Evolutionary conservation across 2,888 invertebrate species (phyloP), one percentile per base, ranked within the genome.

Genomic region (Alsophila aescularia): DNA sequence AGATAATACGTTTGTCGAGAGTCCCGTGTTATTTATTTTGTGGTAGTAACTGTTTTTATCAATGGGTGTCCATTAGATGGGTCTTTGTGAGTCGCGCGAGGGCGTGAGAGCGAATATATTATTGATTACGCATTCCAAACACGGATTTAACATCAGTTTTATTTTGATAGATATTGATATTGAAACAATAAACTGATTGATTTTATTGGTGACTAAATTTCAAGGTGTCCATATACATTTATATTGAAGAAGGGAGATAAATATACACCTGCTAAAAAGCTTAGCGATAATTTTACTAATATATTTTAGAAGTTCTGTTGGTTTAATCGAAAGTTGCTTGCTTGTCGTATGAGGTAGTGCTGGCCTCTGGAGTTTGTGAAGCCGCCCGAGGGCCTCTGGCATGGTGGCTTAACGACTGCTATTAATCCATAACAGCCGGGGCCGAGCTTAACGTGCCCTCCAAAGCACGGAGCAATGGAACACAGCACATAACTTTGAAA

Each of bases 1-100:
- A 70, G 74, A 73, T 76, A 75, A 70, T 67, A 68, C 67, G 67
- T 70, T 69, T 53, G 49, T 52, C 47, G 61, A 64, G 64, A 66
- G 65, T 66, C 62, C 63, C 68, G 67, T 72, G 73, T 75, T 80
- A 78, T 81, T 79, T 75, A 78, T 79, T 77, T 72, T 73, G 72
- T 72, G 74, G 83, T 79, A 81, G 82, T 81, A 81, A 82, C 77
- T 74, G 77, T 83, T 81, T 79, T 81, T 83, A 81, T 81, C 79
- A 70, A 75, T 72, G 73, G 70, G 58, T 64, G 69, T 74, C 76
- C 73, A 75, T 76, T 76, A 75, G 73, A 73, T 67, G 73, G 68
- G 65, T 64, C 69, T 75, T 75, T 75, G 75, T 74, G 70, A 70
- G 58, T 59, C 52, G 68, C 62, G 69, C 70, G 74, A 73, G 71